Evolutionary conservation across 2,113 vertebrate species (phyloP).

Genomic region (Crocuta crocuta): DNA sequence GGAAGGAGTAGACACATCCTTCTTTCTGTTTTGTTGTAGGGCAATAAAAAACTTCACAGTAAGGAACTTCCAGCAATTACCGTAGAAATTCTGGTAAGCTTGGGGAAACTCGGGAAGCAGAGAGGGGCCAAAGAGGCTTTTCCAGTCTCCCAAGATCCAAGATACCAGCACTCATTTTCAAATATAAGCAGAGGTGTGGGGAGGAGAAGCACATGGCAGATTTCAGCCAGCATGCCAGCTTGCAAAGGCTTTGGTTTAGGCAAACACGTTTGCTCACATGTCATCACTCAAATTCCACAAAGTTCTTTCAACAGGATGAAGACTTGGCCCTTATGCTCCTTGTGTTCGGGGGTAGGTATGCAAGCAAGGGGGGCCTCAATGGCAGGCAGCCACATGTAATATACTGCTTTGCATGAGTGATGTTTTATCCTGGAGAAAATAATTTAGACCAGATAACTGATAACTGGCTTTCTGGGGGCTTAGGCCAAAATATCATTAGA

Average conservation of each 20-base stretch:
- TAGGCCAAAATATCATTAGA: not conserved
- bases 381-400: not conserved
- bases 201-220: not conserved
- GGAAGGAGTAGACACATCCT: not conserved
- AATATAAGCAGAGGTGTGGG: not conserved
- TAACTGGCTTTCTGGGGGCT: not conserved
- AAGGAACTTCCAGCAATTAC: not conserved
- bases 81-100: not conserved
- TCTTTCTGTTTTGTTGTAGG: not conserved
- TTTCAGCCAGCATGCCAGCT: not conserved
- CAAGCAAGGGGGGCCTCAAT: not conserved
- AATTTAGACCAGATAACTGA: not conserved
- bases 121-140: not conserved
- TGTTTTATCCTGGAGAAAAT: not conserved
- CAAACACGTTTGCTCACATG: not conserved
- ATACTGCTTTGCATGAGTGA: not conserved
- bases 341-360: not conserved
- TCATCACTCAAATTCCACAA: not conserved
- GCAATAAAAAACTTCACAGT: not conserved
- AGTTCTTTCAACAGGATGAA: not conserved
- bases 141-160: not conserved
- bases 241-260: not conserved
- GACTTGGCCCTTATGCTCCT: not conserved
- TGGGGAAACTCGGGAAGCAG: not conserved
- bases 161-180: not conserved